Evolutionary conservation across 2,797 vertebrate genomes (phyloP).

Genomic region (Phoeniculus purpureus): DNA sequence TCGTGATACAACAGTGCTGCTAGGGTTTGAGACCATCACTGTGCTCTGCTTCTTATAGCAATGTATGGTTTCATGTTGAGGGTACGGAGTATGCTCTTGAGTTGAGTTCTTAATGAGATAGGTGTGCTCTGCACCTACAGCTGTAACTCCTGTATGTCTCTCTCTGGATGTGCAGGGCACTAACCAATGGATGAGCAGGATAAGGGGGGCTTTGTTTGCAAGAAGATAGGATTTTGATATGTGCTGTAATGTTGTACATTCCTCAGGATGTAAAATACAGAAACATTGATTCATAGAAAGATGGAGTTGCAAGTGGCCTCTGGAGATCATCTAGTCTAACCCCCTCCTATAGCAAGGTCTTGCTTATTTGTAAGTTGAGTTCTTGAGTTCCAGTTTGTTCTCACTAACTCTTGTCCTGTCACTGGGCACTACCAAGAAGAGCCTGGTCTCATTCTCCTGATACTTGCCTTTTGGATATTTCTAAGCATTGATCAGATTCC

Average conservation of each 20-base stretch:
- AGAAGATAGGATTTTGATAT: background rate
- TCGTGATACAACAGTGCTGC: constrained; percentile 32
- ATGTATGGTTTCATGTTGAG: background rate
- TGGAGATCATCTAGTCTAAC: too few species aligned
- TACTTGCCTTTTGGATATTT: too few species aligned
- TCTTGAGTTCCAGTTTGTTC: too few species aligned
- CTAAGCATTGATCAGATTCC: too few species aligned
- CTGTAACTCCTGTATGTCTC: background rate
- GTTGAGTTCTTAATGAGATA: background rate
- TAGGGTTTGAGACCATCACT: constrained; percentile 11
- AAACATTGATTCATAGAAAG: too few species aligned
- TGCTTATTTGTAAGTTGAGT: too few species aligned
- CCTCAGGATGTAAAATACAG: too few species aligned
- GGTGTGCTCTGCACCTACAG: background rate
- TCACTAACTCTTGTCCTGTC: too few species aligned
- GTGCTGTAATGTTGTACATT: background rate
- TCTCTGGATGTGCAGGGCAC: background rate
- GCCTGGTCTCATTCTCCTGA: too few species aligned
- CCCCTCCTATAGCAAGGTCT: too few species aligned
- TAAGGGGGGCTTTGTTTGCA: background rate
- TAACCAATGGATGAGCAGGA: background rate
- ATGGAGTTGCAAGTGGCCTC: too few species aligned
- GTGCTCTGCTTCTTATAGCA: constrained; percentile 7
- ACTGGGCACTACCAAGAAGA: too few species aligned
- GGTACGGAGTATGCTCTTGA: background rate